phyloP scores from a whole-genome alignment of 2,888 invertebrate genomes.

The Phyllotreta striolata region DNA sequence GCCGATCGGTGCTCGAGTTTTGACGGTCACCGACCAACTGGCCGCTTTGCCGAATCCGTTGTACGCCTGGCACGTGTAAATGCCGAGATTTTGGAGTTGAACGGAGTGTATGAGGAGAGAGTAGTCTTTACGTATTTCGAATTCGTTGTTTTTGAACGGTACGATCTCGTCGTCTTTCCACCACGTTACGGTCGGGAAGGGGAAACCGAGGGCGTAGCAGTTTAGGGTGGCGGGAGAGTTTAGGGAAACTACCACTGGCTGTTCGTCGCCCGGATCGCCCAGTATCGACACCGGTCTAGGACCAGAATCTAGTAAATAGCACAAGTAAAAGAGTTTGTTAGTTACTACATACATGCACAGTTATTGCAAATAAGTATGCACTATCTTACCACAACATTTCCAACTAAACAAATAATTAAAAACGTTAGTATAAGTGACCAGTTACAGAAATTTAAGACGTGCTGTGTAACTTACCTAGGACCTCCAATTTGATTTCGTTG shows the following conservation, averaged over 20 bases:
- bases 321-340: slow-evolving; percentile 8
- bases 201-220: slow-evolving; percentile 85
- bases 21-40: slow-evolving; percentile 77
- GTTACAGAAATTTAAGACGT: not conserved
- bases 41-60: slow-evolving; percentile 79
- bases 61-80: slow-evolving; percentile 90
- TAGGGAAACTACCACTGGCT: slow-evolving; percentile 68
- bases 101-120: slow-evolving; percentile 78
- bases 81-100: slow-evolving; percentile 76
- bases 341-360: slow-evolving; percentile 10
- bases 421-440: not conserved
- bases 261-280: slow-evolving; percentile 71
- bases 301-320: slow-evolving; percentile 39
- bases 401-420: too few species aligned
- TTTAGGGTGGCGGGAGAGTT: slow-evolving; percentile 75
- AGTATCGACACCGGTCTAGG: slow-evolving; percentile 70
- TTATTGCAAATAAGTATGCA: not conserved
- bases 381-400: too few species aligned
- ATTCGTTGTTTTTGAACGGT: slow-evolving; percentile 72
- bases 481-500: slow-evolving; percentile 73
- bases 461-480: slow-evolving; percentile 72
- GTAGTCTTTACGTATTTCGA: slow-evolving; percentile 77
- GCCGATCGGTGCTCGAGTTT: slow-evolving; percentile 75
- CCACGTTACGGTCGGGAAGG: slow-evolving; percentile 83
- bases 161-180: slow-evolving; percentile 81